Percentiles rank a stretch among this genome's conserved stretches.
Evolutionary conservation across 2,797 vertebrate genomes (phyloP).

Genomic region (Gambelia wislizenii): DNA sequence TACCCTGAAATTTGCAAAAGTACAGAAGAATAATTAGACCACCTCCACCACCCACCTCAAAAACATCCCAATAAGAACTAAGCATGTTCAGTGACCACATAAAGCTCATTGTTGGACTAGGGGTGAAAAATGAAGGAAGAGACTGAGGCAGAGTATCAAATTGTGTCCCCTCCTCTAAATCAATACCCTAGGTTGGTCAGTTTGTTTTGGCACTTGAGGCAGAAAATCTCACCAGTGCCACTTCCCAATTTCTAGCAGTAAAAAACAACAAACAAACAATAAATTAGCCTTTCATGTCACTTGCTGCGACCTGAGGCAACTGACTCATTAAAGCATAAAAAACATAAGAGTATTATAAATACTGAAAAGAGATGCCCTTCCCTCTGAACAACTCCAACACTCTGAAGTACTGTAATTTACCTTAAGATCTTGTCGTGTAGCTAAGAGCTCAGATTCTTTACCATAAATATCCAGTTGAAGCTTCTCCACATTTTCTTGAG

Average conservation of each 20-base stretch:
- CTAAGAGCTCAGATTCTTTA: constrained; percentile 94
- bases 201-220: background rate
- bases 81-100: background rate
- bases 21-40: background rate
- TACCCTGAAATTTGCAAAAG: background rate
- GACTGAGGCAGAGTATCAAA: background rate
- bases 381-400: background rate
- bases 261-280: background rate
- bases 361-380: background rate
- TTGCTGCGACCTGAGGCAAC: background rate
- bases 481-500: constrained; percentile 80
- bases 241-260: background rate
- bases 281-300: background rate
- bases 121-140: background rate
- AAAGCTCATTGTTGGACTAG: background rate
- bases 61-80: background rate
- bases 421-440: constrained; percentile 92
- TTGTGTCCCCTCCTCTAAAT: background rate
- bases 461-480: constrained; percentile 93
- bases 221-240: background rate
- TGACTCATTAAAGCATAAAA: background rate
- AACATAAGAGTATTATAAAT: background rate
- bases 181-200: background rate
- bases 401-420: constrained; percentile 8
- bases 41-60: background rate